Evolutionary conservation across 2,113 vertebrate genomes (phyloP).

Genomic region (Limnothrissa miodon): DNA sequence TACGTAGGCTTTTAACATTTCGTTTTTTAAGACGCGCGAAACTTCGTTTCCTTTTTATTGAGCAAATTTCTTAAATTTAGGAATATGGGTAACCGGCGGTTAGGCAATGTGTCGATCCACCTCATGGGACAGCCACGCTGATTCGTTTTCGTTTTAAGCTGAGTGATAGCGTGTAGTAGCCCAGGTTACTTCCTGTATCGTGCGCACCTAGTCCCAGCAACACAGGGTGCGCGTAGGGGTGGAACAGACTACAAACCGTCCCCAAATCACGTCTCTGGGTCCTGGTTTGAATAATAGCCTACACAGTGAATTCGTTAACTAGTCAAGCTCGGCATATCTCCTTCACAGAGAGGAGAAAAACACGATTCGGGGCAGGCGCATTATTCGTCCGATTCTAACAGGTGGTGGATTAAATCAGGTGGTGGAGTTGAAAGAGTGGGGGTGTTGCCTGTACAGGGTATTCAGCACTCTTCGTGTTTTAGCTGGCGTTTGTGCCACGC

Average conservation of each 20-base stretch:
- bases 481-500: neutral
- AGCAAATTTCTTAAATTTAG: too few relatives aligned
- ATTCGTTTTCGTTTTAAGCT: conserved; percentile 32
- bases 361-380: conserved; percentile 19
- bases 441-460: conserved; percentile 5
- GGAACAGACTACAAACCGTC: conserved; percentile 1
- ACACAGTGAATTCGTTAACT: neutral
- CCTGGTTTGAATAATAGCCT: neutral
- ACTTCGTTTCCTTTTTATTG: too few relatives aligned
- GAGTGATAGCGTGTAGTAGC: neutral
- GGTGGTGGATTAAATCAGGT: conserved; percentile 62
- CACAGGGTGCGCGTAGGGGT: neutral
- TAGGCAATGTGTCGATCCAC: neutral
- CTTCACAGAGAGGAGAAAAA: neutral
- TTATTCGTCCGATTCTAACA: conserved; percentile 63
- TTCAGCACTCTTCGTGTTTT: neutral
- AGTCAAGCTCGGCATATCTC: neutral
- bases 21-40: too few relatives aligned
- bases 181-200: conserved; percentile 42
- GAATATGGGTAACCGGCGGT: too few relatives aligned
- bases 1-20: too few relatives aligned
- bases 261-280: neutral
- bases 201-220: conserved; percentile 24
- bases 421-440: conserved; percentile 41
- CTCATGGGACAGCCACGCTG: conserved; percentile 22